phyloP scores from a whole-genome alignment of 2,888 invertebrate species.

The Sepioteuthis lessoniana region DNA sequence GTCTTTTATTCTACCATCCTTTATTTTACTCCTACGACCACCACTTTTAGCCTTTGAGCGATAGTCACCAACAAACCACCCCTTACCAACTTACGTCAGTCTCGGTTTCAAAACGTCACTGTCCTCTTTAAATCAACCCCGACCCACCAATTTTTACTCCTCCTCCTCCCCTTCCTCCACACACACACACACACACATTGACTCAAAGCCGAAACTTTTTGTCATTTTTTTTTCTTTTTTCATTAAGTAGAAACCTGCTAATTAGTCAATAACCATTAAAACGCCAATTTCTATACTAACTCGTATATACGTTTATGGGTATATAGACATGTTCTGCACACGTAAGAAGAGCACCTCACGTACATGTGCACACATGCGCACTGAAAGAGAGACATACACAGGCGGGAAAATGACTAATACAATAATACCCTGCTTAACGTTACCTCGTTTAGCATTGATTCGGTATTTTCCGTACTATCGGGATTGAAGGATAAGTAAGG shows the following conservation, averaged over 20 bases:
- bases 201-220: not conserved
- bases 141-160: too few relatives aligned
- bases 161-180: too few relatives aligned
- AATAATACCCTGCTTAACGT: too few relatives aligned
- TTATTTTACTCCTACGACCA: not conserved
- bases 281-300: not conserved
- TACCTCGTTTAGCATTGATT: too few relatives aligned
- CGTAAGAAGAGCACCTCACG: too few relatives aligned
- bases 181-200: not conserved
- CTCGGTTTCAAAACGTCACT: not conserved
- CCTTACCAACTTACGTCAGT: not conserved
- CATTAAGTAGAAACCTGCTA: not conserved
- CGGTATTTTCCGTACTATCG: too few relatives aligned
- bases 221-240: not conserved
- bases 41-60: not conserved
- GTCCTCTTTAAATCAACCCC: not conserved
- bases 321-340: not conserved
- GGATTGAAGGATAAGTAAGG: too few relatives aligned
- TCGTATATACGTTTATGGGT: not conserved
- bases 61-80: not conserved
- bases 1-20: not conserved
- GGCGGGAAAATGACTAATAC: too few relatives aligned
- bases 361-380: too few relatives aligned
- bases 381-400: too few relatives aligned
- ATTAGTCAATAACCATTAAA: slow-evolving; percentile 16